Conservation (phyloP, 2,113 vertebrate species). For the Barnardius zonarius region DNA sequence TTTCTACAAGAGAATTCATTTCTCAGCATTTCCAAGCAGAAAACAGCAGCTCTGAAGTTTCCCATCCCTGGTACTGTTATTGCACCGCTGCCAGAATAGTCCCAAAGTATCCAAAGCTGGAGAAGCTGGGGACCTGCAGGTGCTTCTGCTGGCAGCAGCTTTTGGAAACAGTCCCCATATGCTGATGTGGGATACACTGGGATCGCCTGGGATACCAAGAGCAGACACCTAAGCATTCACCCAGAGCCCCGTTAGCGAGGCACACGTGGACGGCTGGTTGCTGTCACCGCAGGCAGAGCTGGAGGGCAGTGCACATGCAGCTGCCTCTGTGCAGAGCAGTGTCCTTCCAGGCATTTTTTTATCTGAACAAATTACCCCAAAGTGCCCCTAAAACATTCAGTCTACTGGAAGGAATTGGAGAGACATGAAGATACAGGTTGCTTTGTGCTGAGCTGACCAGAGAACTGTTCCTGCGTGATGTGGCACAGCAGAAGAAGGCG, state of each 20-base stretch:
- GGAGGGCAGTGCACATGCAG: neutral
- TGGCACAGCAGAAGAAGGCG: neutral
- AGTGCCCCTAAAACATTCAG: neutral
- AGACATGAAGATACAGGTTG: neutral
- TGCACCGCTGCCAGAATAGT: neutral
- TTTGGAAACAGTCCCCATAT: accelerated
- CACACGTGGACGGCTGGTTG: neutral
- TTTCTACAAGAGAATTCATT: neutral
- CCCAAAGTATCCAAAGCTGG: neutral
- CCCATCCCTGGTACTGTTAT: neutral
- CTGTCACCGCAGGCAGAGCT: neutral
- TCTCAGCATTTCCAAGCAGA: neutral
- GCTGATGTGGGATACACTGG: neutral
- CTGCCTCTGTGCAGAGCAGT: neutral
- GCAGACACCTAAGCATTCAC: neutral
- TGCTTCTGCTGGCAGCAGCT: accelerated
- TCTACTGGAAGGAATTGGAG: neutral
- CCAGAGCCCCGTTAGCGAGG: neutral
- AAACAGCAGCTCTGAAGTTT: neutral
- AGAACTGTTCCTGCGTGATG: neutral
- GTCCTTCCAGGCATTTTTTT: neutral
- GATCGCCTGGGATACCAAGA: neutral
- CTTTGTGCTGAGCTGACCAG: neutral
- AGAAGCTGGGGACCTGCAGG: neutral
- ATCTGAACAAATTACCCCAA: neutral